Evolutionary conservation across 2,797 vertebrate species (phyloP).

Genomic region (Siniperca obscura): DNA sequence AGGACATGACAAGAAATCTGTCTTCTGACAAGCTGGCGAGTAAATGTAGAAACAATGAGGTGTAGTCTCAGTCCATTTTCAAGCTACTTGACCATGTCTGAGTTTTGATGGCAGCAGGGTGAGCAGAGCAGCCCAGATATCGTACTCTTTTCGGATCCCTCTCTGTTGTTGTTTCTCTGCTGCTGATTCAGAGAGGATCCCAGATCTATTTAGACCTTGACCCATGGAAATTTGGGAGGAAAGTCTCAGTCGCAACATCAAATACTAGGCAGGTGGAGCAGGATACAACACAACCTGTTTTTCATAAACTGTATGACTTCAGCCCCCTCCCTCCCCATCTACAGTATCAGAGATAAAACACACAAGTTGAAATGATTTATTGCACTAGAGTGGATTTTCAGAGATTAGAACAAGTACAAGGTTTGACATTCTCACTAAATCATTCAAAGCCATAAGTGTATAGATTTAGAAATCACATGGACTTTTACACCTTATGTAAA

Average conservation of each 20-base stretch:
- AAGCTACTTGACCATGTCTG: not conserved
- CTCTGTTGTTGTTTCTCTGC: constrained; percentile 30
- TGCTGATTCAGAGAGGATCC: constrained; percentile 26
- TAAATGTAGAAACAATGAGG: constrained; percentile 7
- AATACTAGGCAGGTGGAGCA: constrained; percentile 16
- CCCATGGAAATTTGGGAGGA: constrained; percentile 19
- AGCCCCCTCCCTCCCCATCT: not conserved
- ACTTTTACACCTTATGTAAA: not conserved
- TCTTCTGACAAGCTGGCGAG: not conserved
- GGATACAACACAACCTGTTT: constrained; percentile 10
- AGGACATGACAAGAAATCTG: constrained; percentile 25
- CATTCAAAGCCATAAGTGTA: not conserved
- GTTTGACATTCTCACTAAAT: constrained; percentile 4
- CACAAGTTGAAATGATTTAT: constrained; percentile 17
- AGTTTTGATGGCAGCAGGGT: not conserved
- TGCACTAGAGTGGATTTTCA: constrained; percentile 6
- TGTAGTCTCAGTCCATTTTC: not conserved
- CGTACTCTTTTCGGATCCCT: not conserved
- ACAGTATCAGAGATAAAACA: not conserved
- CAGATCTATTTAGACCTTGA: constrained; percentile 30
- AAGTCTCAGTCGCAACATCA: constrained; percentile 14
- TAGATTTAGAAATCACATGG: not conserved
- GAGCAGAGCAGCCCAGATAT: constrained; percentile 17
- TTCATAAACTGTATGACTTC: not conserved
- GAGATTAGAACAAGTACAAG: not conserved